phyloP scores from a whole-genome alignment of 2,113 vertebrate species.

The Octodon degus region DNA sequence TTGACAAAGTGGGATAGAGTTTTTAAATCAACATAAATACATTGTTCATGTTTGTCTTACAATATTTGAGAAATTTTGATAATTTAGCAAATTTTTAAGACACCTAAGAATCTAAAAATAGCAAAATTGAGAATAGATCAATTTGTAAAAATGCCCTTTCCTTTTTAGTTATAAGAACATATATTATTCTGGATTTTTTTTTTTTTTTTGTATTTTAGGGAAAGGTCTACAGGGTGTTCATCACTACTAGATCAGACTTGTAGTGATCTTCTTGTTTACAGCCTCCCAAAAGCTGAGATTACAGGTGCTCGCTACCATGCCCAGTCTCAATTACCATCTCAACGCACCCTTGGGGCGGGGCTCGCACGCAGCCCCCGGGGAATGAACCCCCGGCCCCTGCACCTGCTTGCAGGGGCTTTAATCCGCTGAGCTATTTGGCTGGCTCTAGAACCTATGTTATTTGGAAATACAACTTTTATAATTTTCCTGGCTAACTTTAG shows the following conservation, averaged over 20 bases:
- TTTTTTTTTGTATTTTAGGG: too few relatives aligned
- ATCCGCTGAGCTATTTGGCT: too few relatives aligned
- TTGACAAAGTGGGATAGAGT: neutral
- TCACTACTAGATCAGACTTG: too few relatives aligned
- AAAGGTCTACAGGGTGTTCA: too few relatives aligned
- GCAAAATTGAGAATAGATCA: neutral
- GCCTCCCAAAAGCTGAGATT: too few relatives aligned
- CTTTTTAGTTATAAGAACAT: neutral
- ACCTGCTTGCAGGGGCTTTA: too few relatives aligned
- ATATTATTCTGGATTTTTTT: neutral
- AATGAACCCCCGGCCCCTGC: too few relatives aligned
- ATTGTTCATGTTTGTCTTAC: neutral
- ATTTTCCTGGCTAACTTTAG: neutral
- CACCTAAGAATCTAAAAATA: neutral
- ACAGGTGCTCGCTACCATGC: too few relatives aligned
- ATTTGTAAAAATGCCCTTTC: neutral
- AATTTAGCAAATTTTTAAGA: neutral
- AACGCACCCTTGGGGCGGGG: too few relatives aligned
- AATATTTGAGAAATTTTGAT: neutral
- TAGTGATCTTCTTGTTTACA: too few relatives aligned
- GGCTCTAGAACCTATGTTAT: neutral
- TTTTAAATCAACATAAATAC: conserved; percentile 22
- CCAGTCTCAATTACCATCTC: too few relatives aligned
- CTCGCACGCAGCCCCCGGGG: too few relatives aligned
- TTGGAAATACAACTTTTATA: neutral